Evolutionary conservation across 2,113 vertebrate species (phyloP), one percentile per base, ranked within the genome.

Genomic region (Lynx canadensis): DNA sequence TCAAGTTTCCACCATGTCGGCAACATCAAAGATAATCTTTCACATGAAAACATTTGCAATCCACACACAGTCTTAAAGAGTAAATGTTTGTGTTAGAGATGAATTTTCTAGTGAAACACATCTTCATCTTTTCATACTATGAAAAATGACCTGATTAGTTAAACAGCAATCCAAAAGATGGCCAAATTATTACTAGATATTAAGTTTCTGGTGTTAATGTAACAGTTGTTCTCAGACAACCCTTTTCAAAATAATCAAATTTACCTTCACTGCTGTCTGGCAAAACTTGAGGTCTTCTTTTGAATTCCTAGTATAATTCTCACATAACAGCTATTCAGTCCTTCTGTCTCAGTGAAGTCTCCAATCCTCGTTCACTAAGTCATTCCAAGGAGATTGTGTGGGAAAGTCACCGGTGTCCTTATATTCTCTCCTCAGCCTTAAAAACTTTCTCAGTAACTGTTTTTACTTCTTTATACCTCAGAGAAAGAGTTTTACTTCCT

Each of bases 31-130:
- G 93, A 69, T 4, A 19, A 91, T 33, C 8, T 91, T 95, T 69
- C 91, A 48, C 36, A 25, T 65, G 80, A 89, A 95, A 95, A 89
- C n/a, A 86, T 65, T 94, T 41, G 10, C 19, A 95, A 96, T 55
- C 50, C 78, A 92, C 25, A 93, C 29, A 68, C 21, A 69, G 29
- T 92, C 41, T 81, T 78, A 60, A 23, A 23, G 57, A 97, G 66
- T 76, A 33, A 90, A 18, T 55, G 57, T 88, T 79, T 74, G 33
- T 38, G 69, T 11, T 69, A 78, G 48, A 95, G 9, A 87, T 31
- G 31, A 86, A 81, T 86, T 63, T 92, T 45, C 71, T 85, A 73
- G 15, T 78, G 50, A 95, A 88, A 94, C 7, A 81, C 78, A 89
- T 27, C 63, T 81, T 55, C 9, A 81, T 60, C n/a, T 76, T 89